Conservation (phyloP, 2,888 invertebrate genomes). For the Caenorhabditis drosophilae region DNA sequence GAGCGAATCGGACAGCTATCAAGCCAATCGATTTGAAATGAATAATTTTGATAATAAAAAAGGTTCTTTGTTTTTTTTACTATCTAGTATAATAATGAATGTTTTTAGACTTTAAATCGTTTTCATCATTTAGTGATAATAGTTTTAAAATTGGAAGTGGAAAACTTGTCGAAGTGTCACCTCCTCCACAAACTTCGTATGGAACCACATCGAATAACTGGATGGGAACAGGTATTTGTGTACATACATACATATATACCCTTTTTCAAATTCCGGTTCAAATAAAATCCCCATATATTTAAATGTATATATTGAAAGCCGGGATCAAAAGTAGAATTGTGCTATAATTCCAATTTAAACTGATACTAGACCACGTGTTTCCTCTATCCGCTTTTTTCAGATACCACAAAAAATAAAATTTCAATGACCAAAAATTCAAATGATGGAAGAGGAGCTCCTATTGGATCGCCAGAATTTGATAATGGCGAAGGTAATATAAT, state of each 20-base stretch:
- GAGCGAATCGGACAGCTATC: background rate
- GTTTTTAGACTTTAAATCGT: conserved; percentile 1
- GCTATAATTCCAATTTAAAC: too few species aligned
- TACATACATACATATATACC: too few species aligned
- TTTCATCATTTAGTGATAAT: background rate
- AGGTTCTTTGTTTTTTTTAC: conserved; percentile 2
- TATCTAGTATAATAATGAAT: background rate
- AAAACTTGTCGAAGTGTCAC: background rate
- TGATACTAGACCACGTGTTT: too few species aligned
- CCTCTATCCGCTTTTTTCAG: too few species aligned
- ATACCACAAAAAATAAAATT: too few species aligned
- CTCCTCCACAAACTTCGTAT: conserved; percentile 37
- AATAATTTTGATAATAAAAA: conserved; percentile 23
- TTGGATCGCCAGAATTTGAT: conserved; percentile 25
- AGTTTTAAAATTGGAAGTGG: background rate
- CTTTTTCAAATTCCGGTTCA: too few species aligned
- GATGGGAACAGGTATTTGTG: conserved; percentile 20
- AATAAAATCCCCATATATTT: too few species aligned
- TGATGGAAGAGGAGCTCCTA: conserved; percentile 27
- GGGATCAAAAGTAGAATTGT: too few species aligned
- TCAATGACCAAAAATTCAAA: too few species aligned
- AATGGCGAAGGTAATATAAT: conserved; percentile 27
- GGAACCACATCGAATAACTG: conserved; percentile 18
- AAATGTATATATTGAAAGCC: too few species aligned
- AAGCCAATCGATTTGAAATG: conserved; percentile 6